Conservation (phyloP, 2,888 invertebrate genomes). For the Megalurothrips usitatus region DNA sequence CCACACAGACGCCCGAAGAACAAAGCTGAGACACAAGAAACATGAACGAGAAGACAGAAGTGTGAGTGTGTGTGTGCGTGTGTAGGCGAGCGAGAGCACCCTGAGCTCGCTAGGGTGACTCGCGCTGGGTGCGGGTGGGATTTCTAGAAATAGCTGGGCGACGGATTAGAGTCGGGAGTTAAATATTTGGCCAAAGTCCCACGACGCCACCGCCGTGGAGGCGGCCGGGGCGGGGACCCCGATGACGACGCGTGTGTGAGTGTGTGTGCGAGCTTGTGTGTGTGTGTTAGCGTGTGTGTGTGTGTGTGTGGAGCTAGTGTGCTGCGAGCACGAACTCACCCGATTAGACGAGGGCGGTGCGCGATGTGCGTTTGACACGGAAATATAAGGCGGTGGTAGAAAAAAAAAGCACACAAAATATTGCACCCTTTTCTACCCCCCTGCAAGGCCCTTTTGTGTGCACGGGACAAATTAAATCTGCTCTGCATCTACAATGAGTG, state of each 20-base stretch:
- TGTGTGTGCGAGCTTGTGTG: neutral
- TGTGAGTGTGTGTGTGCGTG: too few species aligned
- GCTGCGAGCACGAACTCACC: neutral
- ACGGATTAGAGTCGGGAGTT: slow-evolving; percentile 1
- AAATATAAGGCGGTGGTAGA: neutral
- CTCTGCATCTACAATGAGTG: too few species aligned
- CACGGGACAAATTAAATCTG: too few species aligned
- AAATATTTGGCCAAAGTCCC: slow-evolving; percentile 26
- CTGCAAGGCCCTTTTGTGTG: too few species aligned
- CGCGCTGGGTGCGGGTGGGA: neutral
- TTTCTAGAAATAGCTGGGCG: slow-evolving; percentile 14
- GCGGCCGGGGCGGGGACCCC: neutral
- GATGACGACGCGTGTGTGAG: neutral
- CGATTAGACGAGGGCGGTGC: neutral
- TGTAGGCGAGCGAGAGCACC: neutral
- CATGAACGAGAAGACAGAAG: neutral
- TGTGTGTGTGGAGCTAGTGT: neutral
- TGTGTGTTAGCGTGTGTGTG: neutral
- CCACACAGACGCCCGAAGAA: too few species aligned
- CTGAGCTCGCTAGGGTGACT: too few species aligned
- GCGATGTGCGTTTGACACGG: neutral
- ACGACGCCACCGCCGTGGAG: neutral
- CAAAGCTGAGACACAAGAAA: neutral
- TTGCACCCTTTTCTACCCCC: too few species aligned
- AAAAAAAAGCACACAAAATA: neutral